Evolutionary conservation across 2,113 vertebrate genomes (phyloP).

Genomic region (Trochalopteron elliotii): DNA sequence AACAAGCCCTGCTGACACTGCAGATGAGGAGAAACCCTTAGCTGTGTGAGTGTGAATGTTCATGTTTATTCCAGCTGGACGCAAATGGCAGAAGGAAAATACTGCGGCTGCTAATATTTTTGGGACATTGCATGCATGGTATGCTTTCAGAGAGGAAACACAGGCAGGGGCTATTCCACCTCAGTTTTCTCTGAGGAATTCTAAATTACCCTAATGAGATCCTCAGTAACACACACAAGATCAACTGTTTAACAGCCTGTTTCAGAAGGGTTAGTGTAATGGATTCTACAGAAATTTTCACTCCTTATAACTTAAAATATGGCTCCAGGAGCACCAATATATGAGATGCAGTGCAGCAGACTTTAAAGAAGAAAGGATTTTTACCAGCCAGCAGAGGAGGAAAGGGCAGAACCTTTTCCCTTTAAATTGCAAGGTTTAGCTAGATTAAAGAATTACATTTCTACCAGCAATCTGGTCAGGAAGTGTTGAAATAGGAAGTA

Average conservation of each 20-base stretch:
- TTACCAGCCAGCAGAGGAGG: background rate
- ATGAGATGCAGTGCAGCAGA: background rate
- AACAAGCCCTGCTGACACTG: background rate
- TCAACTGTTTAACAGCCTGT: constrained; percentile 13
- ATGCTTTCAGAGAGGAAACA: background rate
- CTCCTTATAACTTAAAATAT: constrained; percentile 31
- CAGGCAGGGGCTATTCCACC: background rate
- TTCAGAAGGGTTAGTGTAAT: constrained; percentile 1
- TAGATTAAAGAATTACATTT: background rate
- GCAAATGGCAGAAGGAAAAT: background rate
- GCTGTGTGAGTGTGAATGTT: background rate
- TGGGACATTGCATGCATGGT: background rate
- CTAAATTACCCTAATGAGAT: constrained; percentile 18
- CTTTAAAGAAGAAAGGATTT: background rate
- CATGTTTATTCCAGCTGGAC: background rate
- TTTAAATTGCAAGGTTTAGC: background rate
- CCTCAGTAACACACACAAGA: constrained; percentile 18
- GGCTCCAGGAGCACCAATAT: background rate
- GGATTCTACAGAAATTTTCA: constrained; percentile 45
- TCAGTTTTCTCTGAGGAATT: background rate
- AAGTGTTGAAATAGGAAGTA: background rate
- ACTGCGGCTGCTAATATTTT: background rate
- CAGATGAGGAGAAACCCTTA: background rate
- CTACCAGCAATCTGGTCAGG: background rate
- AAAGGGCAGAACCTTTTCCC: background rate